Evolutionary conservation across 2,797 vertebrate species (phyloP), one percentile per base, ranked within the genome.

Genomic region (Nasua narica): DNA sequence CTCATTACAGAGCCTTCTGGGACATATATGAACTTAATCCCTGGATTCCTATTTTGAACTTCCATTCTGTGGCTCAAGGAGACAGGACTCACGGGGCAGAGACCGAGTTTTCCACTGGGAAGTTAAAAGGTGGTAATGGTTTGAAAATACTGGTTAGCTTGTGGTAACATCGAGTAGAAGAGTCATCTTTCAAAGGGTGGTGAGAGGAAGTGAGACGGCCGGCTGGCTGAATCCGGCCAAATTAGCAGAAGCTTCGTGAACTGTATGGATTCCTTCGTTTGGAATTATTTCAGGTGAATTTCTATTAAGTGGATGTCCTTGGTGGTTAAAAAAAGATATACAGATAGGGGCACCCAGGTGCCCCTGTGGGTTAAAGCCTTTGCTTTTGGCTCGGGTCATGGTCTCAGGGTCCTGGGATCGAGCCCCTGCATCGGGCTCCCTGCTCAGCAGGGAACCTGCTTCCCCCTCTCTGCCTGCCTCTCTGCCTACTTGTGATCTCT

Each of bases 171-270:
- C 3, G 7, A 60, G 25, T 3, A 35, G 27, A 58, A 8, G 18
- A 60, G 14, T 54, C n/a, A 2, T 40, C 74, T 78, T 95, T 54
- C 74, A 62, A 21, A 27, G 48, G 3, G 1, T 43, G 11, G 35
- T 13, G 18, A 16, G 6, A 25, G 60, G 37, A 79, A 83, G 25
- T 1, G 21, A 87, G 32, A 72, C 7, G 29, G n/a, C 9, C 3
- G 0, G 25, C 32, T 0, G 0, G 46, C 23, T 2, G 52, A 37
- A 88, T 21, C 19, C n/a, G 72, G 43, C 48, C 21, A 27, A 1
- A 43, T 37, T 40, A 40, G 2, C 58, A 90, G 65, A 93, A 29
- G 12, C 12, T 37, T 78, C 9, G 23, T 70, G 2, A n/a, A 83
- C 18, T 74, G 27, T 27, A 7, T 1, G 21, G 62, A 77, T 0